Evolutionary conservation across 2,113 vertebrate genomes (phyloP), one percentile per base, ranked within the genome.

Genomic region (Siphamia tubifer): DNA sequence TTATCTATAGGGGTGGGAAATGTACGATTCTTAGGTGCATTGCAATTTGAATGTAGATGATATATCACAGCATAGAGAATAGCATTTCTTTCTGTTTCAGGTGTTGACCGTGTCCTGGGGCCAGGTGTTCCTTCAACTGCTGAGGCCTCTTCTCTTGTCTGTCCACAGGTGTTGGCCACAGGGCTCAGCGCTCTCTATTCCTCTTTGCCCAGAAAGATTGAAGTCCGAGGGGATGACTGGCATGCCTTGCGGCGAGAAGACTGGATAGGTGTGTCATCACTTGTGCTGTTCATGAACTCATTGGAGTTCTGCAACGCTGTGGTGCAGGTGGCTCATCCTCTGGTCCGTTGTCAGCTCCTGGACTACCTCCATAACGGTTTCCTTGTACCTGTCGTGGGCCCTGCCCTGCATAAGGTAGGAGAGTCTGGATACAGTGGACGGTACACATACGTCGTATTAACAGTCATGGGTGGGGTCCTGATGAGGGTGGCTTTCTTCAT

Each of bases 291-390:
- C 86, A 98, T 99, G 96, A 99, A 96, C 90, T 98, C 96, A 0
- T 88, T 98, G 0, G 97, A 99, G 82, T 99, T 99, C 91, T 99
- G 97, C 87, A 98, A 98, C 0, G 97, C 97, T 0, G 96, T 99
- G 61, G 94, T 97, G 62, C 97, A 99, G 93, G 96, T 99, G 0
- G 94, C 95, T 27, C 97, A 98, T 66, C 96, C 96, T 0, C 81
- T 96, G 49, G 96, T 99, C 49, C 95, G 95, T 87, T 93, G 92
- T 70, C 97, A 98, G 91, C 89, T 99, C 67, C 93, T 98, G 54
- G 95, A 98, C 77, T 98, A 98, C 16, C 93, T 98, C 58, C 96
- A 99, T 87, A 97, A 96, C 1, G 97, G 97, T 39, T 99, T 99
- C 89, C 91, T 99, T 0, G 94, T 99, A 30, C 96, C 97, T 0